phyloP scores from a whole-genome alignment of 2,113 vertebrate genomes.

The Himantopus leucocephalus region DNA sequence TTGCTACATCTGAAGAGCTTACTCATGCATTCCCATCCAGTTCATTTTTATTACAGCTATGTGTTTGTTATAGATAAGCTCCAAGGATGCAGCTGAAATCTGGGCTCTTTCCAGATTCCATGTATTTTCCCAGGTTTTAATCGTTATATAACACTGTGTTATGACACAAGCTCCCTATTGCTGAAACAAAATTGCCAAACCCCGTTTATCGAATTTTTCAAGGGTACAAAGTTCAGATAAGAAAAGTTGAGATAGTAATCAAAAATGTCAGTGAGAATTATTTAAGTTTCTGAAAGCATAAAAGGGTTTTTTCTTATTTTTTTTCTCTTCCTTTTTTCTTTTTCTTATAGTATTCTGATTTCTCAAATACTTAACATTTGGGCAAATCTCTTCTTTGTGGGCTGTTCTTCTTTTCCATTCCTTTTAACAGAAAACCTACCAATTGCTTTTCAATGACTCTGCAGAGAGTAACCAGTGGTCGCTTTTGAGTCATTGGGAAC shows the following conservation, averaged over 20 bases:
- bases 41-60: constrained; percentile 55
- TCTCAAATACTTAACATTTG: neutral
- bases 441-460: neutral
- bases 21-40: constrained; percentile 42
- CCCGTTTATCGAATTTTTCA: constrained; percentile 5
- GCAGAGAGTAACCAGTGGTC: neutral
- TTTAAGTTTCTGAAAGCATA: neutral
- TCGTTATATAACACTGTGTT: constrained; percentile 24
- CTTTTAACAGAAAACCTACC: neutral
- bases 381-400: neutral
- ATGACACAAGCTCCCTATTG: constrained; percentile 24
- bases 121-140: constrained; percentile 49
- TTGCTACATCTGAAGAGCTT: constrained; percentile 50
- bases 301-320: neutral
- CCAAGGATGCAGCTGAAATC: constrained; percentile 36
- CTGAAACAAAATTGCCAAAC: constrained; percentile 46
- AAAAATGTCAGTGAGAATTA: constrained; percentile 31
- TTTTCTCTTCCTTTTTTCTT: neutral
- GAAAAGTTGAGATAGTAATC: constrained; percentile 24
- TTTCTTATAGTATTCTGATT: neutral
- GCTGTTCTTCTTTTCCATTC: neutral
- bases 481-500: accelerated
- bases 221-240: constrained; percentile 58
- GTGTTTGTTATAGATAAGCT: constrained; percentile 61
- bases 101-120: constrained; percentile 37